These are phyloP conservation scores for Silvanus unidentatus DNA, from an alignment of 2,888 invertebrate genomes.

Conservation along the genomic window DNA sequence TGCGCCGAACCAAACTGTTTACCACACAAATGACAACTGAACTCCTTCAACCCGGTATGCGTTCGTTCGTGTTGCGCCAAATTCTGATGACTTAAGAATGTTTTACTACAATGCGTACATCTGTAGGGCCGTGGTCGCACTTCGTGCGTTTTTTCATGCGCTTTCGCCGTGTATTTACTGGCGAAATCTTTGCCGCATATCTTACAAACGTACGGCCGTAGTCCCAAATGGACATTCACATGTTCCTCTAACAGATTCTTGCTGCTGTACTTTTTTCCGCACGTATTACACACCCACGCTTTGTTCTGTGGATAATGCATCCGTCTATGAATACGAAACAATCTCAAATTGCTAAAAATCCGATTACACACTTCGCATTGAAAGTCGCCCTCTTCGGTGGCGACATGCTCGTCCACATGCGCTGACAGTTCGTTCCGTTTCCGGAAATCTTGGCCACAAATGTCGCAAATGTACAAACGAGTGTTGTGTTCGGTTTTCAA, in stretches of 20 bases:
- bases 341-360: slow-evolving; percentile 55
- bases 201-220: slow-evolving; percentile 60
- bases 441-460: slow-evolving; percentile 61
- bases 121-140: slow-evolving; percentile 63
- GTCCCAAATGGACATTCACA: slow-evolving; percentile 63
- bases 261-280: slow-evolving; percentile 64
- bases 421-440: slow-evolving; percentile 57
- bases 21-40: slow-evolving; percentile 63
- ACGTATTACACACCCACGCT: slow-evolving; percentile 58
- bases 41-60: slow-evolving; percentile 59
- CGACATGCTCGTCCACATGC: slow-evolving; percentile 61
- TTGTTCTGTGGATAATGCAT: slow-evolving; percentile 58
- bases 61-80: slow-evolving; percentile 69
- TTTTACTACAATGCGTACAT: slow-evolving; percentile 63
- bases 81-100: slow-evolving; percentile 73
- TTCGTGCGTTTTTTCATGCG: slow-evolving; percentile 69
- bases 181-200: slow-evolving; percentile 69
- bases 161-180: slow-evolving; percentile 69
- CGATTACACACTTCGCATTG: slow-evolving; percentile 60
- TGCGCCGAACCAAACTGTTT: slow-evolving; percentile 74
- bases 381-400: slow-evolving; percentile 57
- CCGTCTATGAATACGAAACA: slow-evolving; percentile 59
- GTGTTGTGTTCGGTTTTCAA: slow-evolving; percentile 57
- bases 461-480: slow-evolving; percentile 63
- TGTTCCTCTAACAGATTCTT: slow-evolving; percentile 67